A percentile compares a stretch with the other conserved stretches of the same genome.
phyloP scores from a whole-genome alignment of 2,888 invertebrate species.

The Scaptomyza caliginosa region DNA sequence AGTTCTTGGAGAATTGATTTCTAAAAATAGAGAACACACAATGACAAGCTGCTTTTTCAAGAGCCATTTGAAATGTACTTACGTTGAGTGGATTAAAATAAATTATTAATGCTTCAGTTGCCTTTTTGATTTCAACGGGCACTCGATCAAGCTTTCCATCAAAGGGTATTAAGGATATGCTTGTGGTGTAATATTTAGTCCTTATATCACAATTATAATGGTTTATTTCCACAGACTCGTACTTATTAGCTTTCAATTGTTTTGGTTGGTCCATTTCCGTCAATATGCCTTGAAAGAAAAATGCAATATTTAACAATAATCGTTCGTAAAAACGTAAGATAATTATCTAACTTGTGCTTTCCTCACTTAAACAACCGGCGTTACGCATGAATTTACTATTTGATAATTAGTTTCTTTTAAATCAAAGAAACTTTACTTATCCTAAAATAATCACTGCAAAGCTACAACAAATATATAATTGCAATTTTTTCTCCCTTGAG shows the following conservation, averaged over 20 bases:
- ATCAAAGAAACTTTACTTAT: background rate
- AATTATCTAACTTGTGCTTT: background rate
- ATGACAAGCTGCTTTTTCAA: background rate
- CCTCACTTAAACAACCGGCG: background rate
- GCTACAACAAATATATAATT: background rate
- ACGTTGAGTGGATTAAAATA: conserved; percentile 61
- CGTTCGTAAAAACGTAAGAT: background rate
- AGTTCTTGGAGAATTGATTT: conserved; percentile 48
- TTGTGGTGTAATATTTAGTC: conserved; percentile 60
- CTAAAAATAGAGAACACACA: conserved; percentile 27
- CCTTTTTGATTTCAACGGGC: conserved; percentile 46
- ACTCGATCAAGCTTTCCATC: conserved; percentile 55
- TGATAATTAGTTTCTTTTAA: background rate
- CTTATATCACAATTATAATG: conserved; percentile 55
- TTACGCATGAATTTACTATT: background rate
- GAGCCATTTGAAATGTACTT: conserved; percentile 4
- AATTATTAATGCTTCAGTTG: conserved; percentile 58
- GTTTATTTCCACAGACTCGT: conserved; percentile 21
- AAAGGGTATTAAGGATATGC: conserved; percentile 53
- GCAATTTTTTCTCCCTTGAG: background rate
- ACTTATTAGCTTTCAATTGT: conserved; percentile 11
- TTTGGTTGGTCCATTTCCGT: conserved; percentile 41
- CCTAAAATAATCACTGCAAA: background rate
- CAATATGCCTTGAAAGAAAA: conserved; percentile 37
- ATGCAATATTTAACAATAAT: background rate